phyloP scores from a whole-genome alignment of 2,888 invertebrate genomes.

The Enchytraeus crypticus region DNA sequence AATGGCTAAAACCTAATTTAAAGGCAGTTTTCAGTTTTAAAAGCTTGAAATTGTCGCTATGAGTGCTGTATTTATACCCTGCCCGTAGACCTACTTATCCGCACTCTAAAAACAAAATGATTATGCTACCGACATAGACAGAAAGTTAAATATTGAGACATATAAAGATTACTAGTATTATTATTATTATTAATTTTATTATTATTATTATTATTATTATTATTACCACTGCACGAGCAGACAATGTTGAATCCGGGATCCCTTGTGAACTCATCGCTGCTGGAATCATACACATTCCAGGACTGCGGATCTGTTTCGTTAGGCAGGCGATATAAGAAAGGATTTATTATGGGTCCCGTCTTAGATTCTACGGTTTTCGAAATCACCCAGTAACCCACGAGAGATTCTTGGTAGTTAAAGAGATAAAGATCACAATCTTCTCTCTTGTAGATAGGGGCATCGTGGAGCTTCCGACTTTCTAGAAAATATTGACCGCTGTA shows the following conservation, averaged over 20 bases:
- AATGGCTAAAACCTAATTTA: too few relatives aligned
- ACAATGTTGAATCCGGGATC: neutral
- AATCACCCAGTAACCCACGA: neutral
- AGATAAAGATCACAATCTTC: neutral
- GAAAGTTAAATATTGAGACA: too few relatives aligned
- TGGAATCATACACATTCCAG: neutral
- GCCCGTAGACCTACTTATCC: too few relatives aligned
- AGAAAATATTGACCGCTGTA: slow-evolving; percentile 2
- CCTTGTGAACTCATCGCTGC: neutral
- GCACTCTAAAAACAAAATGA: too few relatives aligned
- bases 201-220: too few relatives aligned
- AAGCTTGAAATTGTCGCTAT: too few relatives aligned
- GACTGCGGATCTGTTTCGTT: neutral
- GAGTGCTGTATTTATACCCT: too few relatives aligned
- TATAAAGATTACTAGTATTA: too few relatives aligned
- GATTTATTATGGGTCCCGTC: neutral
- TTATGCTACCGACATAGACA: too few relatives aligned
- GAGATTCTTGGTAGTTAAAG: neutral
- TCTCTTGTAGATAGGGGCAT: neutral
- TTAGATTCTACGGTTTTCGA: neutral
- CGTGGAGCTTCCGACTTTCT: neutral
- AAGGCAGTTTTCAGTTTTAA: too few relatives aligned
- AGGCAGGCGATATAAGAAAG: neutral
- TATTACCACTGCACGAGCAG: slow-evolving; percentile 5
- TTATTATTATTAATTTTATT: too few relatives aligned